phyloP scores from a whole-genome alignment of 2,113 vertebrate genomes.

The Regulus satrapa region DNA sequence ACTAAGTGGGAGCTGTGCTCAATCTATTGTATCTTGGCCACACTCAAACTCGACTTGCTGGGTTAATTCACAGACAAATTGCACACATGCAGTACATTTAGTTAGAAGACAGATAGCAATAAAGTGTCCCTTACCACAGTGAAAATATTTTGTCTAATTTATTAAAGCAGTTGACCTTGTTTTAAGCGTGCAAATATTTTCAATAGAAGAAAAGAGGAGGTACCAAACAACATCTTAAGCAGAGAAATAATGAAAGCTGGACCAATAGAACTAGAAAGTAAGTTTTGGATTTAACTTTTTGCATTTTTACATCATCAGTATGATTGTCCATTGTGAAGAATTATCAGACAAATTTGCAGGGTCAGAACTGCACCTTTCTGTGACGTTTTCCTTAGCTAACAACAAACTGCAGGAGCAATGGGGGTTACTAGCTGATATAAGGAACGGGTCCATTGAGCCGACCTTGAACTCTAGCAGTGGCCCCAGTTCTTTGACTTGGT shows the following conservation, averaged over 20 bases:
- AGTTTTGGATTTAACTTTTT: neutral
- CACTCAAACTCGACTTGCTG: neutral
- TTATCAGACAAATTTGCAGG: neutral
- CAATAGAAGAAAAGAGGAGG: neutral
- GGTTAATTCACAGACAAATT: slow-evolving; percentile 12
- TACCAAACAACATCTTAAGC: neutral
- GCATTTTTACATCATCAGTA: neutral
- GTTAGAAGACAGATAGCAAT: slow-evolving; percentile 14
- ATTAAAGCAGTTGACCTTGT: neutral
- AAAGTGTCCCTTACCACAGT: neutral
- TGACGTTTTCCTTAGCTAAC: neutral
- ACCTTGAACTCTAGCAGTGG: neutral
- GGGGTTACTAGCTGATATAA: neutral
- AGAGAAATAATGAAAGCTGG: neutral
- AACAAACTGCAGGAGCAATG: neutral
- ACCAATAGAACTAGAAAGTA: neutral
- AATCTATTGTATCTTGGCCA: slow-evolving; percentile 12
- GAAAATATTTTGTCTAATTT: neutral
- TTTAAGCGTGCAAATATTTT: neutral
- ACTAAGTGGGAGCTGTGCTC: slow-evolving; percentile 26
- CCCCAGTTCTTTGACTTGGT: neutral
- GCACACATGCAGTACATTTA: neutral
- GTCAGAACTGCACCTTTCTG: neutral
- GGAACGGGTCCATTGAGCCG: neutral
- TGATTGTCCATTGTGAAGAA: neutral